Percentiles rank a stretch among this genome's conserved stretches.
Conservation (phyloP, 1,140 invertebrate genomes). For the Leptinotarsa undecemlineata region DNA sequence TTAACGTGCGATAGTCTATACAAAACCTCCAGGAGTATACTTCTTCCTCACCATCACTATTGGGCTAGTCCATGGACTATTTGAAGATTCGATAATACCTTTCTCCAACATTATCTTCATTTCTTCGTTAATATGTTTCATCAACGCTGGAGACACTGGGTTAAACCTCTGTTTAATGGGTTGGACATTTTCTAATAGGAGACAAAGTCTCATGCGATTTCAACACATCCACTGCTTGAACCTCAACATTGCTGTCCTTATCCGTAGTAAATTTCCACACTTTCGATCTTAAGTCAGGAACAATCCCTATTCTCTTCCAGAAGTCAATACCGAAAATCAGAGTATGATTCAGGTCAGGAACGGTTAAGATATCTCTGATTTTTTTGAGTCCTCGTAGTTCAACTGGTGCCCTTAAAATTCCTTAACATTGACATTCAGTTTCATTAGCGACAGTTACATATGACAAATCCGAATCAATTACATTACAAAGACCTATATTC, state of each 20-base stretch:
- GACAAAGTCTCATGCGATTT: neutral
- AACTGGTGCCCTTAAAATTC: neutral
- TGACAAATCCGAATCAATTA: neutral
- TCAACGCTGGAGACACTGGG: constrained; percentile 21
- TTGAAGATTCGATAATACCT: constrained; percentile 15
- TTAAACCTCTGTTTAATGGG: constrained; percentile 28
- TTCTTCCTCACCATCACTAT: neutral
- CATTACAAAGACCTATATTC: neutral
- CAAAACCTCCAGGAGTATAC: neutral
- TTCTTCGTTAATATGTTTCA: constrained; percentile 23
- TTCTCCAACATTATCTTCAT: constrained; percentile 16
- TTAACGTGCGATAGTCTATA: neutral
- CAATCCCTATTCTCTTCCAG: constrained; percentile 20
- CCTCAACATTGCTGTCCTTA: neutral
- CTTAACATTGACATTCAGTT: neutral
- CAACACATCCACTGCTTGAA: neutral
- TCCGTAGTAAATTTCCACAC: constrained; percentile 20
- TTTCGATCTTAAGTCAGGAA: constrained; percentile 13
- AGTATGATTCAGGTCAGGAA: neutral
- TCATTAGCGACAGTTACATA: neutral
- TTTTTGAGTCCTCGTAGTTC: neutral
- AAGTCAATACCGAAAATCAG: constrained; percentile 28
- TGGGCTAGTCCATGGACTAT: neutral
- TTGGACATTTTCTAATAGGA: constrained; percentile 10
- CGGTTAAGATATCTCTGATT: neutral